Conservation (phyloP, 2,113 vertebrate genomes). For the Gyps fulvus region DNA sequence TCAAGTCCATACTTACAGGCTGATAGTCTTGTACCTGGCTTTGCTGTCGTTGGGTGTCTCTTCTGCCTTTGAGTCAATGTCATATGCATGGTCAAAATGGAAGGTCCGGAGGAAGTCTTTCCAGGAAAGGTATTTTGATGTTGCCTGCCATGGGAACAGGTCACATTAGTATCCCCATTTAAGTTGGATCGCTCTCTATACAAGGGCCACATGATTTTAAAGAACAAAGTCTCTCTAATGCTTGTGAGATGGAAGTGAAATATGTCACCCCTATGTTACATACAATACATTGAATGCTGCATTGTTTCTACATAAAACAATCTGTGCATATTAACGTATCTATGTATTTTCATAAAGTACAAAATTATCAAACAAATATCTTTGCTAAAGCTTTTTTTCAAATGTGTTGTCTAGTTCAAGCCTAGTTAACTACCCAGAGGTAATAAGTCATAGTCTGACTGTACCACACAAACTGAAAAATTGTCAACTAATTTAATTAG, state of each 20-base stretch:
- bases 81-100: background rate
- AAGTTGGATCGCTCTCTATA: background rate
- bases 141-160: background rate
- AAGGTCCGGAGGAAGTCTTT: background rate
- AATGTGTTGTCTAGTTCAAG: background rate
- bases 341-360: background rate
- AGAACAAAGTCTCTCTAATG: background rate
- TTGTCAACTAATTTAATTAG: background rate
- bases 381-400: background rate
- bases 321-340: rapidly evolving
- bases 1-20: background rate
- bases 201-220: background rate
- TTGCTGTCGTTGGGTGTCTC: background rate
- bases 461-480: background rate
- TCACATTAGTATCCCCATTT: background rate
- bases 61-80: background rate
- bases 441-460: background rate
- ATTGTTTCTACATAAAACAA: background rate
- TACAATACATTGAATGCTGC: background rate
- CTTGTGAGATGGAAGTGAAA: background rate
- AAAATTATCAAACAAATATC: background rate
- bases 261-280: background rate
- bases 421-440: background rate
- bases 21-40: background rate
- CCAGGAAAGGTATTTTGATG: background rate